A percentile compares a stretch with the other conserved stretches of the same genome.
Evolutionary conservation across 2,888 invertebrate species (phyloP).

Genomic region (Tillus elongatus): DNA sequence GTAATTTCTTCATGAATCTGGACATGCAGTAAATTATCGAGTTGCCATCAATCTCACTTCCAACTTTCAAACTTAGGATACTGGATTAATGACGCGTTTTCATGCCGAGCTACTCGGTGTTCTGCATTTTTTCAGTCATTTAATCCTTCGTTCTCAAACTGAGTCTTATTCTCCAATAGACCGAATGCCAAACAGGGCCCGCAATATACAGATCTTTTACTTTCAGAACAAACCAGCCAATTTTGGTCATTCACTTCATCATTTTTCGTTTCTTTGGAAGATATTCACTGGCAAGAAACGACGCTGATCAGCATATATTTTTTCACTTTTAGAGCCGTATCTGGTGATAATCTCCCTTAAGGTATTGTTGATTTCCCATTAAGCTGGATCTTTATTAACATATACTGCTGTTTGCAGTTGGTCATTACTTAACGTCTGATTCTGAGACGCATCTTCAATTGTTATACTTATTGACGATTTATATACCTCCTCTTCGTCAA

Average conservation of each 20-base stretch:
- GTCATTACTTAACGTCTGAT: constrained; percentile 8
- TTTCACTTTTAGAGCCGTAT: constrained; percentile 18
- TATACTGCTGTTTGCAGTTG: constrained; percentile 8
- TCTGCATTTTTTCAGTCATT: constrained; percentile 25
- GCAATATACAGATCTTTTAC: too few relatives aligned
- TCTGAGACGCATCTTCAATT: too few relatives aligned
- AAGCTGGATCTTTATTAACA: constrained; percentile 21
- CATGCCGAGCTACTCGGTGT: constrained; percentile 20
- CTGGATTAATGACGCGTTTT: constrained; percentile 22
- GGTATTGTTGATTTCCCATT: constrained; percentile 19
- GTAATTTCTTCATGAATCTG: constrained; percentile 8
- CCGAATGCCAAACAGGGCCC: too few relatives aligned
- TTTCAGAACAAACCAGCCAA: too few relatives aligned
- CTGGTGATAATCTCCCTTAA: constrained; percentile 20
- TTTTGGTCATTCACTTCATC: constrained; percentile 14
- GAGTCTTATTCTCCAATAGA: constrained; percentile 17
- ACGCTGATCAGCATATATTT: constrained; percentile 13
- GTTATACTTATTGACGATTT: constrained; percentile 16
- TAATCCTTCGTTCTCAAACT: constrained; percentile 22
- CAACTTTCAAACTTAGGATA: constrained; percentile 16
- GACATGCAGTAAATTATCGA: constrained; percentile 12
- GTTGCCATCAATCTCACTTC: too few relatives aligned
- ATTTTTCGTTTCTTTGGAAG: constrained; percentile 10
- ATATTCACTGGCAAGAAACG: constrained; percentile 11
- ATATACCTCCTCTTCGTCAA: constrained; percentile 17